Conservation (phyloP, 2,113 vertebrate genomes). For the Cinclus mexicanus region DNA sequence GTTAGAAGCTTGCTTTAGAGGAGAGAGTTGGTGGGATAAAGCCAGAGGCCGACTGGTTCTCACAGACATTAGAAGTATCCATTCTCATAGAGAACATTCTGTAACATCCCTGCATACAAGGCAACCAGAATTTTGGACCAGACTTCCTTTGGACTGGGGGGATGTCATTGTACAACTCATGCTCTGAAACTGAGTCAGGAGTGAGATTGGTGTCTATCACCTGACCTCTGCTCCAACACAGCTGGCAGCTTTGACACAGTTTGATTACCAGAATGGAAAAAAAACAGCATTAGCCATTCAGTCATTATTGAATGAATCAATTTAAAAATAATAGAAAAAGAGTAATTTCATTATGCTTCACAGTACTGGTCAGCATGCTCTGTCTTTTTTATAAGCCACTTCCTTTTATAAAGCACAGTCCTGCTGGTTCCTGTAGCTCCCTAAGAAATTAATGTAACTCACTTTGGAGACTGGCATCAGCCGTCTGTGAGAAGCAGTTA, state of each 20-base stretch:
- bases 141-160: neutral
- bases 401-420: neutral
- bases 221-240: neutral
- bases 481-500: neutral
- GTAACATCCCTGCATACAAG: rapidly evolving
- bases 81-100: neutral
- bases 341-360: neutral
- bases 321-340: neutral
- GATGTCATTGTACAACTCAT: neutral
- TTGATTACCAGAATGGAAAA: neutral
- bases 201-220: neutral
- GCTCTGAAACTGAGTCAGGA: neutral
- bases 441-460: neutral
- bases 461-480: neutral
- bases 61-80: neutral
- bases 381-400: neutral
- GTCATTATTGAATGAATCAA: neutral
- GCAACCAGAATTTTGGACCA: neutral
- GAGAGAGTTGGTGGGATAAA: neutral
- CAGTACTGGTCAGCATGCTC: neutral
- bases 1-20: neutral
- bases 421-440: neutral
- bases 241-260: neutral
- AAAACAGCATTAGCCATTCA: neutral
- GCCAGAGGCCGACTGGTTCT: neutral